These are phyloP conservation scores for Oreochromis mossambicus DNA, from an alignment of 2,797 vertebrate species.

Conservation along the genomic window DNA sequence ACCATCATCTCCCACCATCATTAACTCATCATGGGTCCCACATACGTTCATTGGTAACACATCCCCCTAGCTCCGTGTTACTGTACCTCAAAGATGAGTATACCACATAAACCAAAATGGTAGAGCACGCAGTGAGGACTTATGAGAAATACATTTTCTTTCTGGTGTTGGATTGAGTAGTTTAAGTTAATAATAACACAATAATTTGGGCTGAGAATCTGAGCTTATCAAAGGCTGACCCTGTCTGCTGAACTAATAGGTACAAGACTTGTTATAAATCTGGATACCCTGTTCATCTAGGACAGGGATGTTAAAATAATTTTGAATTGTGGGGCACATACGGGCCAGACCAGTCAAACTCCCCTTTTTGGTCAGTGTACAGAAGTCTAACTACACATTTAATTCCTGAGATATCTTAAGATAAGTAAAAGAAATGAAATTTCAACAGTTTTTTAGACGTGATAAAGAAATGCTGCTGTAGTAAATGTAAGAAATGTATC, in stretches of 20 bases:
- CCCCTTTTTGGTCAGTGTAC: neutral
- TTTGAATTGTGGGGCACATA: neutral
- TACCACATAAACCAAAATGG: neutral
- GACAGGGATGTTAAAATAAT: neutral
- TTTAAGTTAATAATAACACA: neutral
- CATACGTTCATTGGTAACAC: neutral
- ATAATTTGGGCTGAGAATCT: neutral
- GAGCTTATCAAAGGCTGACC: fast-evolving
- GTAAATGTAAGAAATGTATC: fast-evolving
- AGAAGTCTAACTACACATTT: neutral
- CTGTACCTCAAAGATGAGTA: neutral
- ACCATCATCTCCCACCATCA: neutral
- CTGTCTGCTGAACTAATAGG: neutral
- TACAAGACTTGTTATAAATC: neutral
- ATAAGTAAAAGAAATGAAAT: neutral
- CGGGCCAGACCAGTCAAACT: neutral
- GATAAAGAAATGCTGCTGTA: neutral
- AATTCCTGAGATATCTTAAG: neutral
- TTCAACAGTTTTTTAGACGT: neutral
- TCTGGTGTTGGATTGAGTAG: neutral
- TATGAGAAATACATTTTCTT: neutral
- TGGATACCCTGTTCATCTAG: neutral
- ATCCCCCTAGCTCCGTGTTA: neutral
- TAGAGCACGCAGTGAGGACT: neutral
- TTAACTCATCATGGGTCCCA: neutral